Evolutionary conservation across 2,113 vertebrate genomes (phyloP), one percentile per base, ranked within the genome.

Genomic region (Platysternon megacephalum): DNA sequence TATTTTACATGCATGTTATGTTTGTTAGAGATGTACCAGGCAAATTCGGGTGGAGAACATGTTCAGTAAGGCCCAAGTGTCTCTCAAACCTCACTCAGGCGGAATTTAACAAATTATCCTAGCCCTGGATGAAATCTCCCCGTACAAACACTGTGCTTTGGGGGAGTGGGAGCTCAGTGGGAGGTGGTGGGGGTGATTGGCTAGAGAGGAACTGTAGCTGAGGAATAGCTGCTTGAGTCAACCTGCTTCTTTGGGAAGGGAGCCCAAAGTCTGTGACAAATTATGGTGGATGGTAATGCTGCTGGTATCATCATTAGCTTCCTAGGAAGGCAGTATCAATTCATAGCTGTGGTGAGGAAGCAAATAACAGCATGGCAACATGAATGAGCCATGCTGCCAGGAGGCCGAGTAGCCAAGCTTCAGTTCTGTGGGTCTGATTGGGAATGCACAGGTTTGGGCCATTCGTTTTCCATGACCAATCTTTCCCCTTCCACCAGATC

Each of bases 211-310:
- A 5, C 13, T 17, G 8, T 9, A 85, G 5, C 26, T 1, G 1
- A 87, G 46, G 3, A 92, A 8, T 1, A 5, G 6, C 6, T 17
- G 3, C 0, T 0, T 83, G 28, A 44, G n/a, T 32, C 16, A 1
- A 0, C 0, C 0, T 11, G 9, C 53, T 7, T 6, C 21, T 49
- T 32, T 42, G 29, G 55, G 7, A 21, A 2, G 4, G 68, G 79
- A 87, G 24, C 32, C 51, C 52, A 35, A 35, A 92, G 56, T 91
- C 68, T 79, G n/a, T 74, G 35, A 49, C 22, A 44, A 92, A 91
- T 79, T 28, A 28, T 10, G 84, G 53, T 79, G 51, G 52, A 87
- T 13, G 26, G 28, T 29, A 58, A 58, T 87, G 26, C 24, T 48
- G 32, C 12, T 21, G 17, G 56, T 9, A 84, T 10, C 5, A 53